phyloP scores from a whole-genome alignment of 2,113 vertebrate genomes.

The Panurus biarmicus region DNA sequence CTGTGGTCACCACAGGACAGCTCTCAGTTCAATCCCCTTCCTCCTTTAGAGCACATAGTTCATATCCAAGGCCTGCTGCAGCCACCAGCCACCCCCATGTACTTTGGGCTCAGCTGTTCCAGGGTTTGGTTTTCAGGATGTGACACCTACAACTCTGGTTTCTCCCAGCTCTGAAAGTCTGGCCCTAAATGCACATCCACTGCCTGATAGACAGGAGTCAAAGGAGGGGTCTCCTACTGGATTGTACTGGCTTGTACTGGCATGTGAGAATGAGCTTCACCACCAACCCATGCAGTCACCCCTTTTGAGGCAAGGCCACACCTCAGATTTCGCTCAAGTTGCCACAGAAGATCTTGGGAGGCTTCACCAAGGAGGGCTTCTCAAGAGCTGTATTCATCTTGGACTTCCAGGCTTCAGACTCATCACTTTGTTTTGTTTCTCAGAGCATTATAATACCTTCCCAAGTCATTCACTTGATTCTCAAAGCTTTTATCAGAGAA shows the following conservation, averaged over 20 bases:
- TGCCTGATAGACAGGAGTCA: neutral
- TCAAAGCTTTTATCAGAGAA: neutral
- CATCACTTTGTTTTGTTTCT: neutral
- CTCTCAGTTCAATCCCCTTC: neutral
- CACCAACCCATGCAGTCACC: rapidly evolving
- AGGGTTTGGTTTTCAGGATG: neutral
- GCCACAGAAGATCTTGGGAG: neutral
- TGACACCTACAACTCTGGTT: neutral
- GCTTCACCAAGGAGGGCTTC: neutral
- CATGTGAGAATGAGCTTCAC: neutral
- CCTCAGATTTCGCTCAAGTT: neutral
- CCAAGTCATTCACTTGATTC: neutral
- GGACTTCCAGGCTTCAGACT: neutral
- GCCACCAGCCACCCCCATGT: neutral
- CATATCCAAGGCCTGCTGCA: neutral
- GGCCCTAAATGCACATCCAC: neutral
- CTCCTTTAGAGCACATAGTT: neutral
- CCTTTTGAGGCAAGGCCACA: neutral
- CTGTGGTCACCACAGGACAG: neutral
- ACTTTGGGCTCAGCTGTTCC: neutral
- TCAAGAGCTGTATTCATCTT: neutral
- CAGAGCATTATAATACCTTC: neutral
- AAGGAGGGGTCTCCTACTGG: neutral
- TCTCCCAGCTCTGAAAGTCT: neutral
- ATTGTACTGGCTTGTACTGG: neutral